Evolutionary conservation across 2,888 invertebrate genomes (phyloP), one percentile per base, ranked within the genome.

Genomic region (Pharmacophagus antenor): DNA sequence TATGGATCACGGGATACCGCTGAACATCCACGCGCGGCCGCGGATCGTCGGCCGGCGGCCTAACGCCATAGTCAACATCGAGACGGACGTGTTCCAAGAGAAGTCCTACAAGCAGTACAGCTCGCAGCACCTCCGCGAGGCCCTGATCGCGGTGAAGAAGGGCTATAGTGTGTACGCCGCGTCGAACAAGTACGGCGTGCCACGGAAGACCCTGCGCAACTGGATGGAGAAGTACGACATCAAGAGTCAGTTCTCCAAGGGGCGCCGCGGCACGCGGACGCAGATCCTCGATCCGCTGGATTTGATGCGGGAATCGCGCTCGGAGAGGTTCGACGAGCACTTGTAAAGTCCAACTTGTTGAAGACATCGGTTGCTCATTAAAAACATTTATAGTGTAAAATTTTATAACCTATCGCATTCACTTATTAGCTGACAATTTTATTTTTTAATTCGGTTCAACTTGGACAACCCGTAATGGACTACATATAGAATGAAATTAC

Each of bases 211-310:
- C 25, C 73, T 92, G 22, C 71, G 92, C 57, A 92, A 92, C 72
- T 92, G 92, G 90, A 92, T 92, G 92, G 92, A 92, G 56, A 91
- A 92, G 61, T 91, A 91, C 63, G 90, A 92, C 68, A 92, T 92
- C 31, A 90, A 91, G 69, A 92, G 91, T 67, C 91, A 91, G 71
- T 91, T 90, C 66, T 91, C 91, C 0, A 88, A 90, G 68, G 91
- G 91, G 0, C 73, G 91, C 0, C 83, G 91, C 1, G 91, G 91
- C 0, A 72, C 85, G 0, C 73, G 88, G 44, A 74, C 76, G 0
- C 84, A 82, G 65, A 83, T 88, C 0, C 44, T 88, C 49, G 89
- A 89, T 50, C 90, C 90, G 0, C 58, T 89, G 52, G 84, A 88
- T 51, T 66, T 88, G 62, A 83, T 90, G 80, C 70, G 76, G 0